A percentile compares a stretch with the other conserved stretches of the same genome.
Evolutionary conservation across 2,888 invertebrate species (phyloP).

Genomic region (Heliconius hortense): DNA sequence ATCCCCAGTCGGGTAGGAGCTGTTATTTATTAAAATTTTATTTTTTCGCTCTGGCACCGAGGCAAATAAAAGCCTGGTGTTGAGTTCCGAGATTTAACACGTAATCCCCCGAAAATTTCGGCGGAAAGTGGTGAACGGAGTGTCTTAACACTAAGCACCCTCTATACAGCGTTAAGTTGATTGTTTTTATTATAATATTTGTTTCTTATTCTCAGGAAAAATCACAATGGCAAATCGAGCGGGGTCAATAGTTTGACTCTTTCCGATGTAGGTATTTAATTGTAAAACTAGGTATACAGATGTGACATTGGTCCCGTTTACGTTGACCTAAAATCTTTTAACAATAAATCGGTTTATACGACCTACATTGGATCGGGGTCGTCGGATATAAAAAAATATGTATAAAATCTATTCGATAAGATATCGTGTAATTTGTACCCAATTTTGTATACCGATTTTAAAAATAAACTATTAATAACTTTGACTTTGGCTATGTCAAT

Average conservation of each 20-base stretch:
- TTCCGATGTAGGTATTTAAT: slow-evolving; percentile 9
- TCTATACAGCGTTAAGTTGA: too few species aligned
- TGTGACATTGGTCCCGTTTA: slow-evolving; percentile 31
- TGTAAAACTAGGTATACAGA: slow-evolving; percentile 13
- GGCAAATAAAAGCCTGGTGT: too few species aligned
- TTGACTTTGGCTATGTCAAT: neutral
- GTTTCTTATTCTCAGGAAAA: slow-evolving; percentile 2
- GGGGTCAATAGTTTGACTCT: slow-evolving; percentile 13
- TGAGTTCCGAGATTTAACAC: too few species aligned
- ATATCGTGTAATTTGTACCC: slow-evolving; percentile 19
- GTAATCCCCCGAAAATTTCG: too few species aligned
- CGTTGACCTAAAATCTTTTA: slow-evolving; percentile 40
- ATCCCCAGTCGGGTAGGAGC: too few species aligned
- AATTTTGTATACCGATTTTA: neutral
- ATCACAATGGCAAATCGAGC: slow-evolving; percentile 20
- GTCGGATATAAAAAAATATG: slow-evolving; percentile 28
- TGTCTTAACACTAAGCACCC: too few species aligned
- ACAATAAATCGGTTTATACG: slow-evolving; percentile 40
- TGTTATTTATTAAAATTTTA: too few species aligned
- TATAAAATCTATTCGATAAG: slow-evolving; percentile 33
- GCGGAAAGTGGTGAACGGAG: too few species aligned
- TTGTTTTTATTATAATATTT: neutral
- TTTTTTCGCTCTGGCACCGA: too few species aligned
- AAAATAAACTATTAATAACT: neutral
- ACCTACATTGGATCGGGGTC: slow-evolving; percentile 40